phyloP scores from a whole-genome alignment of 2,797 vertebrate species.

The Sphenopsis melanotis region DNA sequence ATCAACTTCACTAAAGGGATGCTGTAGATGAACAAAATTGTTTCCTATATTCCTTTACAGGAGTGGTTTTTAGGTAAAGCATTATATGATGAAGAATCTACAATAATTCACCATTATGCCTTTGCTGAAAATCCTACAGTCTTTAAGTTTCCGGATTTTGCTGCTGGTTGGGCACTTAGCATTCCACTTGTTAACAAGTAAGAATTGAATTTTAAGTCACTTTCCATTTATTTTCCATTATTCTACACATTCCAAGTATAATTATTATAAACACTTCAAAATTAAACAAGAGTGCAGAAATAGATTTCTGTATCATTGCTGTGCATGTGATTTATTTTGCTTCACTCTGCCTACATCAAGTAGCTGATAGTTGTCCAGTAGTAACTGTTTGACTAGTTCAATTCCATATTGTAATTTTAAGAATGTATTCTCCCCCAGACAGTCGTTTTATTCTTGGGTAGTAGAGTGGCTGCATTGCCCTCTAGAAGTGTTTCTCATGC shows the following conservation, averaged over 20 bases:
- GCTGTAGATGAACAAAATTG: constrained; percentile 11
- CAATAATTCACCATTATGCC: constrained; percentile 98
- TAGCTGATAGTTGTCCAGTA: background rate
- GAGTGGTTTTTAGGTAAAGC: constrained; percentile 96
- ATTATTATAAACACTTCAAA: background rate
- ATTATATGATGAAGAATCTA: constrained; percentile 90
- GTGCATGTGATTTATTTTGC: background rate
- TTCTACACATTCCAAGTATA: background rate
- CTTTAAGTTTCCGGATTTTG: constrained; percentile 95
- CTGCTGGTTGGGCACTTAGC: constrained; percentile 93
- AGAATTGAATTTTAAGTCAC: constrained; percentile 53
- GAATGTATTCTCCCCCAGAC: background rate
- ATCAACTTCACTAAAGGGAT: background rate
- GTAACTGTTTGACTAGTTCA: background rate
- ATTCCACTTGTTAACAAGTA: constrained; percentile 89
- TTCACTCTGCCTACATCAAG: background rate
- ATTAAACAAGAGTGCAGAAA: background rate
- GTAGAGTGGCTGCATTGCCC: background rate
- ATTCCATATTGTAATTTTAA: background rate
- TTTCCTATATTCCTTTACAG: constrained; percentile 74
- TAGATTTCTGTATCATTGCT: background rate
- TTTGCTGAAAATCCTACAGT: constrained; percentile 91
- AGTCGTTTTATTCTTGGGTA: background rate
- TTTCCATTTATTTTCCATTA: background rate
- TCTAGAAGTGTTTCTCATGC: background rate